Evolutionary conservation across 2,797 vertebrate genomes (phyloP), one percentile per base, ranked within the genome.

Genomic region (Numenius phaeopus): DNA sequence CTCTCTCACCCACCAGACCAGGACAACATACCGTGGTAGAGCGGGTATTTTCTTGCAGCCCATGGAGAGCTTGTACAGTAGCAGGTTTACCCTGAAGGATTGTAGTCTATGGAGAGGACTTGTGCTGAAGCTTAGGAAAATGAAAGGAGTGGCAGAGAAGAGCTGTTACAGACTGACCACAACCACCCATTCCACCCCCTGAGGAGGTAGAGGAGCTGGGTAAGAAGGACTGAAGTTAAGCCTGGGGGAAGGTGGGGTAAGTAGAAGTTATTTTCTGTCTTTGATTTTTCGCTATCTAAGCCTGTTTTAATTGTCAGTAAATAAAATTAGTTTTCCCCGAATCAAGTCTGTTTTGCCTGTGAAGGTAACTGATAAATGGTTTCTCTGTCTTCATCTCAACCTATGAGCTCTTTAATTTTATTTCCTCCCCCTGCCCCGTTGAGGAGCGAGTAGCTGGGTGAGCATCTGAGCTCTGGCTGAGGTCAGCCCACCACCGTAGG

Each of bases 121-220:
- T 15, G 16, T 0, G 1, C 20, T 40, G 57, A 26, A 47, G n/a
- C 18, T 20, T 27, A 32, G 23, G 24, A 19, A 62, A 39, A 52
- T 3, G 8, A 39, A 70, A 62, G 23, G 15, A 39, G 10, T 8
- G 19, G 15, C 22, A 87, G 22, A 77, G 39, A 50, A 21, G 37
- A 52, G 14, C 16, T 42, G 24, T 44, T 24, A 62, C 8, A 26
- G 67, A 20, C 10, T 16, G 47, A 26, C 9, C 5, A 4, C 59
- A 23, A 49, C 3, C 23, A 3, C 14, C 13, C 10, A 11, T 32
- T 39, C 9, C 21, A 27, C 1, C 1, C 5, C 9, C 13, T 15
- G 14, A 42, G 29, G 34, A 65, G 37, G 18, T 19, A 16, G n/a
- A 39, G 10, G 23, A 44, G 18, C 26, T 50, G 26, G 34, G 37